Evolutionary conservation across 1,140 invertebrate genomes (phyloP).

Genomic region (Magallana gigas): DNA sequence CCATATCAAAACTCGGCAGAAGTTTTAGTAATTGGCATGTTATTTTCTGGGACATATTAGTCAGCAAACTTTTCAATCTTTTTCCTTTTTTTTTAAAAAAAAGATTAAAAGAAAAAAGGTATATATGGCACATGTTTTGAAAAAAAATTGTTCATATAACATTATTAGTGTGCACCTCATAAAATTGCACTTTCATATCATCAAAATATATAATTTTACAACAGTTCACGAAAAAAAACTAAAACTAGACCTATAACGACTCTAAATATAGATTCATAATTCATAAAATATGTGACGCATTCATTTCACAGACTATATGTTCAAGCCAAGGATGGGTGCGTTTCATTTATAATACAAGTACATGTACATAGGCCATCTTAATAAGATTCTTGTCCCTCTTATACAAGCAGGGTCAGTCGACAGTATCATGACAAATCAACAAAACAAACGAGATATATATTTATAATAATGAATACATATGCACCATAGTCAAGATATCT

Average conservation of each 20-base stretch:
- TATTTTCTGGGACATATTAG: constrained; percentile 11
- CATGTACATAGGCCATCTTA: constrained; percentile 19
- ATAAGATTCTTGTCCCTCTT: not conserved
- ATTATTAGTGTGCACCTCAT: constrained; percentile 56
- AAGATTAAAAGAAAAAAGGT: constrained; percentile 7
- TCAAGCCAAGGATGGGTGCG: constrained; percentile 11
- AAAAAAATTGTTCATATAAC: constrained; percentile 54
- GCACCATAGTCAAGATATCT: constrained; percentile 27
- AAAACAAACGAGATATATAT: constrained; percentile 30
- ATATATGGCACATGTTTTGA: constrained; percentile 49
- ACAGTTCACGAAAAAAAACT: constrained; percentile 42
- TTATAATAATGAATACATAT: constrained; percentile 28
- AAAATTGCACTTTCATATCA: constrained; percentile 58
- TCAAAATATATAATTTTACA: constrained; percentile 62
- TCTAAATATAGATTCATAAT: constrained; percentile 34
- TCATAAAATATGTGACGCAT: constrained; percentile 37
- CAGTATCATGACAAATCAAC: constrained; percentile 2
- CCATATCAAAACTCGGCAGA: constrained; percentile 12
- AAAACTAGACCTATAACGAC: constrained; percentile 47
- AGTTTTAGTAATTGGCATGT: constrained; percentile 9
- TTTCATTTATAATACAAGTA: not conserved
- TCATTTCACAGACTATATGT: constrained; percentile 33
- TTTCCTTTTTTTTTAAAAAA: constrained; percentile 27
- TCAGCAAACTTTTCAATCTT: constrained; percentile 32
- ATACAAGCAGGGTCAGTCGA: not conserved